Evolutionary conservation across 2,888 invertebrate genomes (phyloP), one percentile per base, ranked within the genome.

Genomic region (Mylabris sibirica): DNA sequence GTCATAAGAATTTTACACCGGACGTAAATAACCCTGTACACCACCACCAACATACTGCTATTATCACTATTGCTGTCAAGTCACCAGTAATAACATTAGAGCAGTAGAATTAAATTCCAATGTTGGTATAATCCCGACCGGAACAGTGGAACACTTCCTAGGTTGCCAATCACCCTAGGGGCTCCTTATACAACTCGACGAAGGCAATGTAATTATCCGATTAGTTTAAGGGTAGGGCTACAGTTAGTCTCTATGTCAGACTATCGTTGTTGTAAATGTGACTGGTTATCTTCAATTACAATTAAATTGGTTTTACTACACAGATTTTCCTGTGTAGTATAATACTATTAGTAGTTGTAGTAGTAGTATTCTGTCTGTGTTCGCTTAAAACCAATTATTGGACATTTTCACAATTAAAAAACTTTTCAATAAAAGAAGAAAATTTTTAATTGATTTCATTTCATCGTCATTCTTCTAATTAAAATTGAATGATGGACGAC

Each of bases 111-210:
- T 72, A 68, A 72, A 74, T 74, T 74, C 68, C 68, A 69, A 65
- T 66, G 64, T n/a, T 38, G 67, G 67, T 69, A 72, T 71, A 74
- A 74, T 74, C 74, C 71, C 35, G 38, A 66, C 67, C 70, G 70
- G 71, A 71, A 71, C 70, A 71, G 70, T 63, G 66, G 71, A 68
- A 73, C 73, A 71, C 73, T 73, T 73, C 71, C 70, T 69, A 74
- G 24, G 65, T 70, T 72, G 74, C 72, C 70, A 68, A 68, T 70
- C 70, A 68, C 70, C 69, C 66, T 22, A 64, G 64, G 71, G 67
- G 63, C 59, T 64, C 60, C 68, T 63, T 38, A 44, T 53, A 17
- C 68, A 59, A 60, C 60, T 59, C 64, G 68, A 68, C 63, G 70
- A 68, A 64, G 61, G 64, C 64, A 64, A 60, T 60, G 67, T 68